Base-by-base conservation (phyloP, 2,888 invertebrate species). In the Phanerotoma sp. region DNA sequence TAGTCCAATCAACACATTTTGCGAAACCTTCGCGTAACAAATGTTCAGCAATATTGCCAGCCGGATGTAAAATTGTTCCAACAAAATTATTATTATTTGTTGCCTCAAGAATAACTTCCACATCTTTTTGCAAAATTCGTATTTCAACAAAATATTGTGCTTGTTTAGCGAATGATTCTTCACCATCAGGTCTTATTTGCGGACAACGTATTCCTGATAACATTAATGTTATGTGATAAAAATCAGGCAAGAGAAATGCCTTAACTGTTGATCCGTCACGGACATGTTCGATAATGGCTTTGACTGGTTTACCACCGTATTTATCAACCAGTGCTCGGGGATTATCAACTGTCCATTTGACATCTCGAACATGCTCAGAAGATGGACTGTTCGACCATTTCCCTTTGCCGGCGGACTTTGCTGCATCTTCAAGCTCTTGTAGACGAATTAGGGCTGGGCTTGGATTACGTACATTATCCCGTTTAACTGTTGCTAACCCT, bases 221-320 rank as follows among this genome's bases (percentile, higher is more conserved):
- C 91, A 96, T 96, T 56, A 99, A 78, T 1, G 96, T 98, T 55
- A 98, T 86, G 71, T 95, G 91, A 66, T 93, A 87, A 77, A 87
- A 95, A 56, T 91, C 91, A 2, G 97, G 96, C 53, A 97, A 78
- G 10, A 99, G 81, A 70, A 96, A 91, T 3, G 93, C 90, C 62
- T 97, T 84, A 11, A 97, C 87, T 1, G 98, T 98, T 28, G 96
- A 96, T 0, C 98, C 98, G 79, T 99, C 98, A 53, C 96, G 85
- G 1, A 99, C 97, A 81, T 96, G 95, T 75, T 99, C 99, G 66
- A 99, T 90, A 54, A 99, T 86, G 41, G 97, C 96, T 77, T 88
- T 90, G 5, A 97, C 81, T 0, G 93, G 94, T 72, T 94, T 91
- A 32, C 89, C 88, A 59, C 88, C 88, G 62, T 86, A 86, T 69